Base-by-base conservation (phyloP, 2,888 invertebrate species). In the Leucozona laternaria region DNA sequence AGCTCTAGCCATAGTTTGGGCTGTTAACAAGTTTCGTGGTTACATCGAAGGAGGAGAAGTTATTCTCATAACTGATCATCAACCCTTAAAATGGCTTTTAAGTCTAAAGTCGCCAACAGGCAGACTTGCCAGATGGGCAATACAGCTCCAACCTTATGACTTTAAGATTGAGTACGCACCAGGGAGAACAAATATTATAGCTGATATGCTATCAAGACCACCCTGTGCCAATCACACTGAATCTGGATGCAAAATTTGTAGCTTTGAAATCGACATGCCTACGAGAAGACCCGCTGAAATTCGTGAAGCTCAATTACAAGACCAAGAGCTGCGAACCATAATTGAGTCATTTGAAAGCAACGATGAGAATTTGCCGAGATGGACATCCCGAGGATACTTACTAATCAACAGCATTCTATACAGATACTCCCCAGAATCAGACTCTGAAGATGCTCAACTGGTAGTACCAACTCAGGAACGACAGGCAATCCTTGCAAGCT, bases 91-190 rank as follows among this genome's bases (percentile, higher is more conserved):
- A 20, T 78, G 43, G 64, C 64, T 64, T n/a, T 6, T 45, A 40
- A 45, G 13, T 4, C 15, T 40, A 15, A 40, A n/a, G n/a, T n/a
- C n/a, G n/a, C n/a, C n/a, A n/a, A n/a, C n/a, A n/a, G n/a, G n/a
- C n/a, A n/a, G n/a, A 40, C 15, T 40, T 3, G 10, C 45, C 2
- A 7, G 70, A 40, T 71, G 62, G 60, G 48, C 79, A n/a, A 2
- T 79, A 15, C 60, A 78, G 0, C 89, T 93, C 2, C 87, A 90
- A 20, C 93, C 55, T 4, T 66, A 40, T 28, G 37, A 76, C 40
- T 45, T 76, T 8, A 31, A 57, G 15, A 22, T 62, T 40, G 40
- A 40, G 4, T 40, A 40, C 15, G 4, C 40, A 15, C 40, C 40
- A 40, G 40, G 40, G 4, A 40, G 15, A 15, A 40, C 40, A 40